Conservation (phyloP, 2,113 vertebrate species). For the Terrapene triunguis region DNA sequence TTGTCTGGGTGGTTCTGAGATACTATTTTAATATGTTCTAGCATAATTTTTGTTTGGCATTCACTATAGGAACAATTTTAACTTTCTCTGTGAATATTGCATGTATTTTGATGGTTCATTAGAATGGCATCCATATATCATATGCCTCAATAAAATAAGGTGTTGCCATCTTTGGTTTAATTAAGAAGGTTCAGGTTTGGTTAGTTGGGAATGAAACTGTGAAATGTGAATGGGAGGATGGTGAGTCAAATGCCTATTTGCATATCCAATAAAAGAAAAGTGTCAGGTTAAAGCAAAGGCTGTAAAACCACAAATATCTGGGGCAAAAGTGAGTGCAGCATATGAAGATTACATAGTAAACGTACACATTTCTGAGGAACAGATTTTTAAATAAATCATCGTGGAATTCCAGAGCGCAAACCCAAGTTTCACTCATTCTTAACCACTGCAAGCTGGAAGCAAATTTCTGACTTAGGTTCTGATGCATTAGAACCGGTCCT, state of each 20-base stretch:
- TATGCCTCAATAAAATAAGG: constrained; percentile 77
- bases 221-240: constrained; percentile 60
- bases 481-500: background rate
- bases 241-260: constrained; percentile 75
- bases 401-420: background rate
- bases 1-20: constrained; percentile 15
- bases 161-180: constrained; percentile 73
- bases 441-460: background rate
- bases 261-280: constrained; percentile 17
- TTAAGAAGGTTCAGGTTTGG: constrained; percentile 76
- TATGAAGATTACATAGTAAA: background rate
- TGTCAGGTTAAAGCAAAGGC: constrained; percentile 40
- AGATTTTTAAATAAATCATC: background rate
- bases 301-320: constrained; percentile 55
- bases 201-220: constrained; percentile 75
- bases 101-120: constrained; percentile 7
- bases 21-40: constrained; percentile 50
- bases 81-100: constrained; percentile 66
- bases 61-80: constrained; percentile 60
- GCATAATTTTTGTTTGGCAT: constrained; percentile 18
- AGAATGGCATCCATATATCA: background rate
- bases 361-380: background rate
- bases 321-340: background rate
- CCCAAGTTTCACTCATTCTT: background rate
- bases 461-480: background rate